These are phyloP conservation scores for Drepana falcataria DNA, from an alignment of 2,888 invertebrate genomes.

Conservation along the genomic window DNA sequence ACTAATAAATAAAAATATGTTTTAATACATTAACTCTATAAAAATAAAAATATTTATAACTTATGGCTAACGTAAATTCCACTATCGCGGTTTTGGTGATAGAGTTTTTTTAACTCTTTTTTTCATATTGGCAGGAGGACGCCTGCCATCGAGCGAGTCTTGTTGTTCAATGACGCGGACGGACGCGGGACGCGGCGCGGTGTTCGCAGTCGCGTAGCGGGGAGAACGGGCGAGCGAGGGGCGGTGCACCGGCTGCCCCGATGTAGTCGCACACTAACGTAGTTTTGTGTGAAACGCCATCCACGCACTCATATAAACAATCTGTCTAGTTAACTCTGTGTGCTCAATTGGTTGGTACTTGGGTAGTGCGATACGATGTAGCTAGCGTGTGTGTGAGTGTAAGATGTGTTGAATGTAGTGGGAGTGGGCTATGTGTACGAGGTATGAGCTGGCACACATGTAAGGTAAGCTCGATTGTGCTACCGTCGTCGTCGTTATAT, in stretches of 20 bases:
- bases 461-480: constrained; percentile 59
- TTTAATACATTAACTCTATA: constrained; percentile 70
- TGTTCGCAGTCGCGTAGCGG: constrained; percentile 74
- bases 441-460: constrained; percentile 54
- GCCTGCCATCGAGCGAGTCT: constrained; percentile 77
- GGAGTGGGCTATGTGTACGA: constrained; percentile 48
- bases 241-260: constrained; percentile 76
- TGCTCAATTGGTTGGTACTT: constrained; percentile 52
- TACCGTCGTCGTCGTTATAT: constrained; percentile 58
- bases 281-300: constrained; percentile 40
- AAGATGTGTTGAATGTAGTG: constrained; percentile 37
- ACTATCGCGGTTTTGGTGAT: constrained; percentile 72
- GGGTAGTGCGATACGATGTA: constrained; percentile 48
- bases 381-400: constrained; percentile 47
- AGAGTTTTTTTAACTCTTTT: constrained; percentile 68
- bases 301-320: constrained; percentile 49
- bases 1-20: constrained; percentile 74
- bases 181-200: constrained; percentile 56
- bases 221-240: constrained; percentile 58
- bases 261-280: constrained; percentile 64
- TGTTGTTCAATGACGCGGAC: constrained; percentile 78
- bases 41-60: constrained; percentile 73
- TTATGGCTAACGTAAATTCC: constrained; percentile 70
- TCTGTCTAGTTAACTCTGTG: constrained; percentile 70
- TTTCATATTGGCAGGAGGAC: constrained; percentile 76